These are phyloP conservation scores for Cheilosia vulpina DNA, from an alignment of 2,888 invertebrate species.

Conservation along the genomic window DNA sequence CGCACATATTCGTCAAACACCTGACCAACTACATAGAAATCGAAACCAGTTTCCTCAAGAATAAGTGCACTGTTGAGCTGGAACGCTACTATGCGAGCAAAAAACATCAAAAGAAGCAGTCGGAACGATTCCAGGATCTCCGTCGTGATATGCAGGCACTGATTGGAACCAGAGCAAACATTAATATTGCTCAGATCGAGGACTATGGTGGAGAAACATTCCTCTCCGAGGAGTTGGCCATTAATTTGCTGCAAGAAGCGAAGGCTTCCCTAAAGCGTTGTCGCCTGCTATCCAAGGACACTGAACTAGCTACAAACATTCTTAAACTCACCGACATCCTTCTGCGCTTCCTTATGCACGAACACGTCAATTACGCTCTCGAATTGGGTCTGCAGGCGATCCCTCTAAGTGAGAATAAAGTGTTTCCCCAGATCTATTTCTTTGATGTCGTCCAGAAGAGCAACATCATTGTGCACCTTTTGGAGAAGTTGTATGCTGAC, in stretches of 20 bases:
- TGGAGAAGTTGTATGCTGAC: constrained; percentile 96
- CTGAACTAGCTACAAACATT: constrained; percentile 91
- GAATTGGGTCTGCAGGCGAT: constrained; percentile 96
- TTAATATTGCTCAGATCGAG: constrained; percentile 97
- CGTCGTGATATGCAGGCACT: constrained; percentile 96
- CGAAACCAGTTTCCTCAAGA: constrained; percentile 91
- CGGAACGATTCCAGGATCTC: constrained; percentile 96
- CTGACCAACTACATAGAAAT: constrained; percentile 91
- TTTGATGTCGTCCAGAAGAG: constrained; percentile 96
- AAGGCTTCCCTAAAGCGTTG: constrained; percentile 95
- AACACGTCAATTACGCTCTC: constrained; percentile 98
- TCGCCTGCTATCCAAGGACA: constrained; percentile 90
- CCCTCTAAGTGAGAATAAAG: constrained; percentile 94
- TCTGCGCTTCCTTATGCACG: constrained; percentile 92
- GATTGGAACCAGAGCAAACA: constrained; percentile 95
- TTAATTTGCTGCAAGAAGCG: constrained; percentile 94
- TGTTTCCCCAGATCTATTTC: constrained; percentile 94
- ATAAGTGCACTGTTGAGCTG: constrained; percentile 90
- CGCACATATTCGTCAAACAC: constrained; percentile 92
- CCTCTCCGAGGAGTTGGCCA: constrained; percentile 96
- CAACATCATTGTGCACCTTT: constrained; percentile 95
- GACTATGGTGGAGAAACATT: constrained; percentile 99
- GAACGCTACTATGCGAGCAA: constrained; percentile 95
- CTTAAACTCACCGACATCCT: constrained; percentile 92
- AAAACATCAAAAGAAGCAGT: constrained; percentile 96